These are phyloP conservation scores for Ditylenchus dipsaci DNA, from an alignment of 1,140 invertebrate species.

Conservation along the genomic window DNA sequence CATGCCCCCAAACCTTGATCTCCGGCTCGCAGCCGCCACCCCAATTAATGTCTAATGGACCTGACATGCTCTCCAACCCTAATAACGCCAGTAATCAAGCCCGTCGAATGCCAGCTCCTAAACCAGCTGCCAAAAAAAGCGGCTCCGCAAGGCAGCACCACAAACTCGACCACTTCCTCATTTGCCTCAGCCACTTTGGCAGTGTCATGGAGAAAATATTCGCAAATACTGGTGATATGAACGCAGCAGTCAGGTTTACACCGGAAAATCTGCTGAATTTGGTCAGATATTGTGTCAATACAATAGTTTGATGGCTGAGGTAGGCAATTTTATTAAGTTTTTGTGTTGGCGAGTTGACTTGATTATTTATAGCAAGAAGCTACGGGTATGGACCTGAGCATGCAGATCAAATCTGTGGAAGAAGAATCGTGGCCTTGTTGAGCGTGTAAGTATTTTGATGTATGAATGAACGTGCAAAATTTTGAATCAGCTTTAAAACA, in stretches of 20 bases:
- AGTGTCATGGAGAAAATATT: conserved; percentile 2
- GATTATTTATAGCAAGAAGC: background rate
- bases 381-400: background rate
- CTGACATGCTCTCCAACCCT: too few species aligned
- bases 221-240: background rate
- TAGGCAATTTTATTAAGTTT: background rate
- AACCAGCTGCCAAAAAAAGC: background rate
- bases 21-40: background rate
- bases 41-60: background rate
- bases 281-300: background rate
- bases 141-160: background rate
- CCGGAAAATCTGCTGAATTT: background rate
- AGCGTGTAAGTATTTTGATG: background rate
- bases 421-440: background rate
- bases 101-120: background rate
- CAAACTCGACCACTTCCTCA: background rate
- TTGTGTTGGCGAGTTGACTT: background rate
- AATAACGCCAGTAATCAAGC: background rate
- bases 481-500: too few species aligned
- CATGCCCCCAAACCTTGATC: background rate
- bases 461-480: too few species aligned
- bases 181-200: background rate
- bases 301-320: background rate
- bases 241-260: background rate
- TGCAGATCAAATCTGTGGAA: background rate